Base-by-base conservation (phyloP, 2,888 invertebrate genomes). In the Stenodera caucasica region DNA sequence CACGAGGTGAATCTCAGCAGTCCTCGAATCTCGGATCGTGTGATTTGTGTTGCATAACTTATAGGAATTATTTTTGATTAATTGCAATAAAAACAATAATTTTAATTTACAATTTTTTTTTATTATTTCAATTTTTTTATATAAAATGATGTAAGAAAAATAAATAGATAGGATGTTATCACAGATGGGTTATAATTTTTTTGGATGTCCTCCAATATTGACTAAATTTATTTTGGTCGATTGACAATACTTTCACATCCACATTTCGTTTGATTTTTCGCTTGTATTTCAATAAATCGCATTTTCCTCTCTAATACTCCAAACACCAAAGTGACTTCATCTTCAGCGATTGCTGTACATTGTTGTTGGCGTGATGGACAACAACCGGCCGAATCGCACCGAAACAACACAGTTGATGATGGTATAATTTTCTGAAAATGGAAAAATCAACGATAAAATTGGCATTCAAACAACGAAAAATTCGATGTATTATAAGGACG, bases 151-250 rank as follows among this genome's bases (percentile, higher is more conserved):
- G 9, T 45, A 45, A 45, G 21, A 45, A 45, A 45, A 45, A 45
- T 45, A 45, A 45, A 45, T 45, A 45, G 23, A 45, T n/a, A 45
- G 15, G 15, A 40, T 45, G 12, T 45, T 45, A 45, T 45, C 45
- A 45, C 45, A 45, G 45, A 45, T 45, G 45, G 40, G 23, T 21
- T 45, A 8, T 6, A 26, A 96, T 81, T 96, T 91, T 2, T 84
- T 95, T 60, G n/a, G n/a, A n/a, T n/a, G n/a, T 93, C 88, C 0
- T 70, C 96, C 12, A 96, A 96, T 96, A 84, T 89, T 5, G 90
- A 91, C 58, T 95, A 92, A 12, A 45, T 45, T 9, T 45, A 45
- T 45, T 45, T 45, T 2, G 45, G 45, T n/a, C 11, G 90, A 80
- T 93, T 49, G 86, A 87, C 60, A 81, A 84, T 59, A 45, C 12